Percentiles rank a stretch among this genome's conserved stretches.
These are phyloP conservation scores for Macaria liturata DNA, from an alignment of 2,888 invertebrate genomes.

Conservation along the genomic window DNA sequence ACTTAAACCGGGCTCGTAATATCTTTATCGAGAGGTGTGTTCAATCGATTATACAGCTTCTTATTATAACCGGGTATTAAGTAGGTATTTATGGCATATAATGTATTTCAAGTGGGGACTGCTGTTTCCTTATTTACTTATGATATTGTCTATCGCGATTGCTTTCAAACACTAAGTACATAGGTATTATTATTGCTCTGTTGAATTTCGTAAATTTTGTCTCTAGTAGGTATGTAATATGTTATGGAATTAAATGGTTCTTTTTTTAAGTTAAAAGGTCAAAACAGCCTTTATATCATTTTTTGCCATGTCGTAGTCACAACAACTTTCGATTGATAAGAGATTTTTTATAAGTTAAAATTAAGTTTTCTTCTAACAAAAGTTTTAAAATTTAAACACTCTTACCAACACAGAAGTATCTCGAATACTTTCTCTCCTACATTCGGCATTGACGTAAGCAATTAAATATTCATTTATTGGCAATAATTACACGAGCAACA, in stretches of 20 bases:
- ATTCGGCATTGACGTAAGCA: constrained; percentile 13
- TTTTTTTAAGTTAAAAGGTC: too few species aligned
- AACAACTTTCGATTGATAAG: too few species aligned
- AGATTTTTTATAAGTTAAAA: too few species aligned
- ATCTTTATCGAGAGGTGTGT: constrained; percentile 80
- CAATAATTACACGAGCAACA: constrained; percentile 17
- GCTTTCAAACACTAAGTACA: too few species aligned
- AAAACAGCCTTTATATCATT: too few species aligned
- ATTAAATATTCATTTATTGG: constrained; percentile 19
- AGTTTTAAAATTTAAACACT: constrained; percentile 4
- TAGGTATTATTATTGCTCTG: too few species aligned
- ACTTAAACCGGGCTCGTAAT: constrained; percentile 67
- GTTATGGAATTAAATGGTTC: too few species aligned
- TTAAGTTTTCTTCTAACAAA: too few species aligned
- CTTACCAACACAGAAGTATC: constrained; percentile 15
- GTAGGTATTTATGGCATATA: constrained; percentile 37
- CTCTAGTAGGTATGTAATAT: too few species aligned
- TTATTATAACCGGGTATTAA: constrained; percentile 43
- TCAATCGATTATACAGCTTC: constrained; percentile 69
- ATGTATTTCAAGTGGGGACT: constrained; percentile 27
- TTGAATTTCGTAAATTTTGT: too few species aligned
- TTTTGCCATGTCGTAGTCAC: too few species aligned
- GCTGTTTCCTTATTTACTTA: constrained; percentile 28
- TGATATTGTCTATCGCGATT: background rate
- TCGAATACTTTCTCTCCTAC: constrained; percentile 23